Conservation (phyloP, 1,140 invertebrate species). For the Chionoecetes opilio region DNA sequence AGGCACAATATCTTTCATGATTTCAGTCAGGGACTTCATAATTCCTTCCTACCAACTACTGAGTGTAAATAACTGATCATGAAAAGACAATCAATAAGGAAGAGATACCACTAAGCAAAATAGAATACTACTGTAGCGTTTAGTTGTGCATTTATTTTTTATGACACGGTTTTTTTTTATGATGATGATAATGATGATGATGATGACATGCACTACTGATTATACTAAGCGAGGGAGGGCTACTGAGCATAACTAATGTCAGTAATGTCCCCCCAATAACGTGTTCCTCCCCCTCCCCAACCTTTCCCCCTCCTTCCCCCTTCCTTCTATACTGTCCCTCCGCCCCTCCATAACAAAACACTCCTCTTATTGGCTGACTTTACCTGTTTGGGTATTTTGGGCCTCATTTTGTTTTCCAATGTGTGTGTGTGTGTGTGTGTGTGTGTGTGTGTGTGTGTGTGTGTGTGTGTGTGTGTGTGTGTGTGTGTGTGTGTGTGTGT, state of each 20-base stretch:
- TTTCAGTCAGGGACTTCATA: no score
- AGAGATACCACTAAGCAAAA: no score
- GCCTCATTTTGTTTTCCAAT: no score
- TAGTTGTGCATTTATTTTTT: no score
- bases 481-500: slow-evolving; percentile 48
- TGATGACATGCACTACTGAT: not conserved
- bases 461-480: slow-evolving; percentile 48
- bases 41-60: not conserved
- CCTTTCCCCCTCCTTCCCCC: slow-evolving; percentile 18
- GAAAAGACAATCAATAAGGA: no score
- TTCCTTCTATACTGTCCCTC: no score
- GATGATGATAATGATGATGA: not conserved
- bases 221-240: not conserved
- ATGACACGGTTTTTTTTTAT: not conserved
- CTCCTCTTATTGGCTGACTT: slow-evolving; percentile 7
- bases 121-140: no score
- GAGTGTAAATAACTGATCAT: not conserved
- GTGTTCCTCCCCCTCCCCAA: not conserved
- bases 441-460: slow-evolving; percentile 33
- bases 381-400: not conserved
- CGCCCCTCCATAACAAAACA: no score
- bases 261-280: not conserved
- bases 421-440: no score
- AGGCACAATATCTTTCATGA: no score
- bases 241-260: not conserved